These are phyloP conservation scores for Netelia fuscicornis DNA, from an alignment of 2,888 invertebrate genomes.

Conservation along the genomic window DNA sequence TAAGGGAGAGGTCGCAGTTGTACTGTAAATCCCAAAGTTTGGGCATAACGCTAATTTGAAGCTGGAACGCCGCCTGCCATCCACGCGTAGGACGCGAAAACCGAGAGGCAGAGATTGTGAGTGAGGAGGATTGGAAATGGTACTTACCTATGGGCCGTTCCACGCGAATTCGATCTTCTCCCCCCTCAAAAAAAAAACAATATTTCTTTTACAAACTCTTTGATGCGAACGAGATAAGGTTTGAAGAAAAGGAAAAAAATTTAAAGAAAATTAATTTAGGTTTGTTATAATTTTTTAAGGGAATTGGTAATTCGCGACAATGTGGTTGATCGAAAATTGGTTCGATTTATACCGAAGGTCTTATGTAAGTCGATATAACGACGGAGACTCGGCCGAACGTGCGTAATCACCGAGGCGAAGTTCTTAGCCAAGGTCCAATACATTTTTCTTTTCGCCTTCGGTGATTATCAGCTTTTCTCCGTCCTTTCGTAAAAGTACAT, in stretches of 20 bases:
- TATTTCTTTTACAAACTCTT: too few relatives aligned
- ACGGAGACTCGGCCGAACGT: constrained; percentile 17
- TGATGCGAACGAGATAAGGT: too few relatives aligned
- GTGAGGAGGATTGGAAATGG: constrained; percentile 46
- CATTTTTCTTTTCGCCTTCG: not conserved
- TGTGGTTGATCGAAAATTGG: not conserved
- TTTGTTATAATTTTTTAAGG: too few relatives aligned
- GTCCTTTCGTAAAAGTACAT: not conserved
- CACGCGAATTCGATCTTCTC: not conserved
- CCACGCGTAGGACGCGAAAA: constrained; percentile 47
- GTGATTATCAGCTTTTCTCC: not conserved
- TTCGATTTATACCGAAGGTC: not conserved
- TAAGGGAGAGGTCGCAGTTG: constrained; percentile 76
- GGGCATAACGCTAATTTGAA: constrained; percentile 76
- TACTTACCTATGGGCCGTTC: not conserved
- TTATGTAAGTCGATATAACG: not conserved
- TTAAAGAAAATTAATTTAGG: too few relatives aligned
- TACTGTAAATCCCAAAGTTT: constrained; percentile 80
- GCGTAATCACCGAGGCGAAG: constrained; percentile 1
- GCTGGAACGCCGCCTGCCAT: constrained; percentile 70
- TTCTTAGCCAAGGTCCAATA: not conserved
- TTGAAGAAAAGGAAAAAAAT: too few relatives aligned
- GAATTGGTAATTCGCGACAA: not conserved
- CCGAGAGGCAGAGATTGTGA: constrained; percentile 50
- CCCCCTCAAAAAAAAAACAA: too few relatives aligned